phyloP scores from a whole-genome alignment of 2,113 vertebrate species.

The Capreolus pygargus region DNA sequence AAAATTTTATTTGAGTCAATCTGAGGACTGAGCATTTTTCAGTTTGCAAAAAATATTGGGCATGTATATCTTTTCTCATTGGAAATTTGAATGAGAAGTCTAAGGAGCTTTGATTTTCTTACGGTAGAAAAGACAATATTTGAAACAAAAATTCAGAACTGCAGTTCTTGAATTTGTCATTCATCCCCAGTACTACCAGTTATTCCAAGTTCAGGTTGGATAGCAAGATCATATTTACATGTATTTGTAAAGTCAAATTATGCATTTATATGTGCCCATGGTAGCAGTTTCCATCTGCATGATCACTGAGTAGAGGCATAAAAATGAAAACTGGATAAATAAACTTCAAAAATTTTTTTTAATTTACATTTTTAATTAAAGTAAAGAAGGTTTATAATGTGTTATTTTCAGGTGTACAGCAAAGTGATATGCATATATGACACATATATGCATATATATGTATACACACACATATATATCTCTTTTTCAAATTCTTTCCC shows the following conservation, averaged over 20 bases:
- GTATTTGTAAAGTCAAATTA: neutral
- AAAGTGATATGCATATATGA: neutral
- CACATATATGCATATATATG: accelerated
- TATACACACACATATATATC: neutral
- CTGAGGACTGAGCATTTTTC: neutral
- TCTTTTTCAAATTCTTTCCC: neutral
- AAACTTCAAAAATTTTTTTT: neutral
- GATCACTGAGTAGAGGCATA: neutral
- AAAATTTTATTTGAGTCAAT: neutral
- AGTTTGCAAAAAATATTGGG: neutral
- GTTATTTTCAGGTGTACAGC: neutral
- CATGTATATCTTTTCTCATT: neutral
- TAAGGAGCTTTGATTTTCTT: neutral
- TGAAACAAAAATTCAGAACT: neutral
- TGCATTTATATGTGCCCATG: neutral
- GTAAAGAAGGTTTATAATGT: neutral
- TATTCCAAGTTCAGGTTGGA: neutral
- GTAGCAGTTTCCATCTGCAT: neutral
- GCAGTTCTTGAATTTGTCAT: neutral
- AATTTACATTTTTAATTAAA: neutral
- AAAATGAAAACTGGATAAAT: neutral
- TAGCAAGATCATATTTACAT: neutral
- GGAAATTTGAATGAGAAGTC: neutral
- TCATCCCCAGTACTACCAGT: neutral
- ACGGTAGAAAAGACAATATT: neutral